Conservation (phyloP, 2,888 invertebrate genomes). For the Amiota minor region DNA sequence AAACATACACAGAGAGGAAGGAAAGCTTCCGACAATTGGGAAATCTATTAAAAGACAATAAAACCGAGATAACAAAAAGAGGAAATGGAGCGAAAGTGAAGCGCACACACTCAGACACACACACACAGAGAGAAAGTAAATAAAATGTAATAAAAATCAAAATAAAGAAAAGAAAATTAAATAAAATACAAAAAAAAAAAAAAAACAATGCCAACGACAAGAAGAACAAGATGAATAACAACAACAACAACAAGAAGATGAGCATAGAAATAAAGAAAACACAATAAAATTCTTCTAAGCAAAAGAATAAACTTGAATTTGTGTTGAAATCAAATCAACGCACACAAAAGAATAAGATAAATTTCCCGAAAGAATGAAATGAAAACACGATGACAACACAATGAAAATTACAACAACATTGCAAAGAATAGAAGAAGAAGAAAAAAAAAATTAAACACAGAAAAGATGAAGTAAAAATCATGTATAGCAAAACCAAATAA, state of each 20-base stretch:
- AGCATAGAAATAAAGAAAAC: constrained; percentile 51
- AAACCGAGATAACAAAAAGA: neutral
- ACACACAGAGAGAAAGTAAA: neutral
- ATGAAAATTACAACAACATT: constrained; percentile 51
- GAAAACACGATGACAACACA: constrained; percentile 37
- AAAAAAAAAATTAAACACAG: constrained; percentile 35
- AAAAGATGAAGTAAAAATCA: constrained; percentile 42
- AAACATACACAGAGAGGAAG: no score
- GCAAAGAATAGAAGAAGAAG: constrained; percentile 43
- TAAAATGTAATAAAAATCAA: constrained; percentile 22
- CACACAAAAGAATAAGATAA: constrained; percentile 46
- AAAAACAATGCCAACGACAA: constrained; percentile 13
- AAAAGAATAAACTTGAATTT: constrained; percentile 33
- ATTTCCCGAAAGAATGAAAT: constrained; percentile 47
- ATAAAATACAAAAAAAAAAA: constrained; percentile 2
- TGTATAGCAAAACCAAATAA: constrained; percentile 22
- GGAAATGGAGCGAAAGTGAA: neutral
- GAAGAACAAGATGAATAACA: constrained; percentile 52
- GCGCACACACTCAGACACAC: neutral
- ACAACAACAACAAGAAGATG: constrained; percentile 44
- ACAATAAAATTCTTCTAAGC: constrained; percentile 30
- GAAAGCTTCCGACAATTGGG: constrained; percentile 3
- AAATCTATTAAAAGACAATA: neutral
- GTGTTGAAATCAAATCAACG: constrained; percentile 35
- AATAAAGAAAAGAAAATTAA: constrained; percentile 20